These are phyloP conservation scores for Drosophila leonis DNA, from an alignment of 2,888 invertebrate genomes.

Conservation along the genomic window DNA sequence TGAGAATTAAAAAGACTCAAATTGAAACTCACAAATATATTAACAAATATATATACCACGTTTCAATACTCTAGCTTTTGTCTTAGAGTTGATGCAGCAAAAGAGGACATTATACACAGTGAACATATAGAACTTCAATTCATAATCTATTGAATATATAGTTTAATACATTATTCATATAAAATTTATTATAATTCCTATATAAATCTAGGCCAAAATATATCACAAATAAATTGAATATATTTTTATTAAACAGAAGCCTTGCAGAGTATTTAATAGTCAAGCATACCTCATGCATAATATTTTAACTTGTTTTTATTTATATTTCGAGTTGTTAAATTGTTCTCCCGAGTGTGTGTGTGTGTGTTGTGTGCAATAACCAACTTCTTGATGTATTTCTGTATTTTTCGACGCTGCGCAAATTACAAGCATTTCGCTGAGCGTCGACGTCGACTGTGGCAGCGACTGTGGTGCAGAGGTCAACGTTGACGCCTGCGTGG, in stretches of 20 bases:
- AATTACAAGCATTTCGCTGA: slow-evolving; percentile 44
- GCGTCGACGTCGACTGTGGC: slow-evolving; percentile 25
- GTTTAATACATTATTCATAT: not conserved
- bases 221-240: not conserved
- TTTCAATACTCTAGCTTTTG: too few species aligned
- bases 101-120: too few species aligned
- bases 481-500: slow-evolving; percentile 69
- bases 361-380: slow-evolving; percentile 17
- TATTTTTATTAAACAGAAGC: rapidly evolving
- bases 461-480: slow-evolving; percentile 35
- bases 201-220: not conserved
- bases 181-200: too few species aligned
- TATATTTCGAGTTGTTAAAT: slow-evolving; percentile 17
- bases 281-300: not conserved
- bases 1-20: too few species aligned
- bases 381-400: slow-evolving; percentile 24
- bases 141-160: not conserved
- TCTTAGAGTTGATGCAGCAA: too few species aligned
- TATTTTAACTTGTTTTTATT: not conserved
- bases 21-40: too few species aligned
- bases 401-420: slow-evolving; percentile 26
- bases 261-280: not conserved
- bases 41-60: too few species aligned
- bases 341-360: slow-evolving; percentile 8
- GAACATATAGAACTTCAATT: not conserved